A percentile compares a stretch with the other conserved stretches of the same genome.
Evolutionary conservation across 2,113 vertebrate species (phyloP).

Genomic region (Columba janthina): DNA sequence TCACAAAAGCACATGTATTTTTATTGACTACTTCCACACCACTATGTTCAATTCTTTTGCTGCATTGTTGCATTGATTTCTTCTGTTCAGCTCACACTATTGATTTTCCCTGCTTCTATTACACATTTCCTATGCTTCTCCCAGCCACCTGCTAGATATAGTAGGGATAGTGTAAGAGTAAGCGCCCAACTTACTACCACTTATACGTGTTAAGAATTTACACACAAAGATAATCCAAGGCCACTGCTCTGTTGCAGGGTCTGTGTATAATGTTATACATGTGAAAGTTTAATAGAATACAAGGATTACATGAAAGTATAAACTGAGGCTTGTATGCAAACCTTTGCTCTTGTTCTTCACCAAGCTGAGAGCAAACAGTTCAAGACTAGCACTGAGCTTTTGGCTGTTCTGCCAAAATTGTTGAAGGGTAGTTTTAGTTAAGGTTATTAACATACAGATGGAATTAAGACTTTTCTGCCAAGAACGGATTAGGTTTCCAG

Average conservation of each 20-base stretch:
- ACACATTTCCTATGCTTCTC: neutral
- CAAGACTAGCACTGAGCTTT: neutral
- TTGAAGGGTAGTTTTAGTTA: neutral
- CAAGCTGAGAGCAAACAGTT: neutral
- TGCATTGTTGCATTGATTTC: slow-evolving; percentile 47
- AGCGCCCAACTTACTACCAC: neutral
- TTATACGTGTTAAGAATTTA: neutral
- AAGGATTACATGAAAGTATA: neutral
- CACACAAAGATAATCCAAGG: neutral
- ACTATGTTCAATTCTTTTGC: neutral
- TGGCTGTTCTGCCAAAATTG: neutral
- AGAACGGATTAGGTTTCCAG: neutral
- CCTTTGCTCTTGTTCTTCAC: neutral
- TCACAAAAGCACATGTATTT: slow-evolving; percentile 5
- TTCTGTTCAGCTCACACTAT: slow-evolving; percentile 9
- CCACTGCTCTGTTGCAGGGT: neutral
- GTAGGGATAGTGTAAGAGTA: neutral
- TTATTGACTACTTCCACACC: neutral
- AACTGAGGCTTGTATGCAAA: neutral
- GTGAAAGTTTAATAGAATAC: neutral
- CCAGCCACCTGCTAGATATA: neutral
- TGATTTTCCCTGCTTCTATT: neutral
- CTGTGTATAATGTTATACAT: neutral
- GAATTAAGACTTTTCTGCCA: neutral
- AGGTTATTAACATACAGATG: neutral